Base-by-base conservation (phyloP, 2,888 invertebrate genomes). In the Leptinotarsa rubiginosa region DNA sequence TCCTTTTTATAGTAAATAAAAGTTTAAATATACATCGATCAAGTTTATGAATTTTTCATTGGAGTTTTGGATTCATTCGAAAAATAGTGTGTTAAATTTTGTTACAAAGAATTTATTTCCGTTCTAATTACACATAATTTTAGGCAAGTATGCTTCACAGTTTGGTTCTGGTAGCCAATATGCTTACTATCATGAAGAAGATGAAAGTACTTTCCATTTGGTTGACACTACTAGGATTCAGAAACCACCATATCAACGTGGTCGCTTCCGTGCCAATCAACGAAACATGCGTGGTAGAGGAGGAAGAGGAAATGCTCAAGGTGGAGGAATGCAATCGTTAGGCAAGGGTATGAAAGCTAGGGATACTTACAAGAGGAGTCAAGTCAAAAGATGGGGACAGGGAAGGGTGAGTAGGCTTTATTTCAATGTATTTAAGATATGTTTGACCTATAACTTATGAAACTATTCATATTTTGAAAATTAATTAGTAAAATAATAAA, bases 161-260 rank as follows among this genome's bases (percentile, higher is more conserved):
- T 97, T 97, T 88, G 97, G 96, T 73, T 96, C 96, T 80, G 97
- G 97, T 64, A 97, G 95, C 84, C 98, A 98, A 83, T 99, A 99
- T 88, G 97, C 99, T 0, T 99, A 99, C 88, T 97, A 96, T 87
- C 99, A 99, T 84, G 99, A 99, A 83, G 99, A 99, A 87, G 99
- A 99, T 86, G 99, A 99, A 87, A 96, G 96, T 80, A 96, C 97
- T 69, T 99, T 99, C 92, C 99, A 99, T 87, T 89, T 99, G 89
- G 99, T 99, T 81, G 98, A 99, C 85, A 97, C 97, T 1, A 94
- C 97, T 0, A 92, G 96, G 49, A 92, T 95, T 2, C 95, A 95
- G 84, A 96, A 96, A 85, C 96, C 96, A 3, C 94, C 96, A 16
- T 98, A 98, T 88, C 98, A 98, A 87, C 92, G 98, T 16, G 96